Evolutionary conservation across 2,797 vertebrate species (phyloP).

Genomic region (Sphaeramia orbicularis): DNA sequence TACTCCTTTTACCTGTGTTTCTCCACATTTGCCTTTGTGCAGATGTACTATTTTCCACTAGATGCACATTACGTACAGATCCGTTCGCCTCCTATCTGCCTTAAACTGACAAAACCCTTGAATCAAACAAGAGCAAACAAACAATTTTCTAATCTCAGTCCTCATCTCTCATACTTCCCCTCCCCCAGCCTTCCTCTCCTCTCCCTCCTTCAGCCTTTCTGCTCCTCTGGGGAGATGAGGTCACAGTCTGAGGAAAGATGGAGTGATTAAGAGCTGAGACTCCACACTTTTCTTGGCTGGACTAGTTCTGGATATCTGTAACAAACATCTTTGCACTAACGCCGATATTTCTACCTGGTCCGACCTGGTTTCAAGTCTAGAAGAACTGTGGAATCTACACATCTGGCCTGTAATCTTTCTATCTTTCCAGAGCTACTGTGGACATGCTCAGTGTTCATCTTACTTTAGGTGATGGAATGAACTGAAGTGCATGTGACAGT

Average conservation of each 20-base stretch:
- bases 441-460: neutral
- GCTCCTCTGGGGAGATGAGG: constrained; percentile 75
- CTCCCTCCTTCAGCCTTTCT: constrained; percentile 32
- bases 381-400: neutral
- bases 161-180: constrained; percentile 11
- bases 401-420: constrained; percentile 1
- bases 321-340: constrained; percentile 28
- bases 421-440: constrained; percentile 7
- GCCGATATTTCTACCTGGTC: constrained; percentile 22
- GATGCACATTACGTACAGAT: neutral
- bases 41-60: too few species aligned
- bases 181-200: constrained; percentile 13
- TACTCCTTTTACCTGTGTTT: too few species aligned
- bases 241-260: constrained; percentile 77
- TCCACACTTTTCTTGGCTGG: constrained; percentile 34
- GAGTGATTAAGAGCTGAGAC: constrained; percentile 70
- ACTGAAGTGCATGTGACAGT: too few species aligned
- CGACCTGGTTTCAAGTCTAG: constrained; percentile 26
- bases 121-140: constrained; percentile 21
- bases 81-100: neutral
- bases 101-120: neutral
- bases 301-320: constrained; percentile 53
- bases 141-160: constrained; percentile 22
- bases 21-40: too few species aligned
- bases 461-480: too few species aligned